Evolutionary conservation across 2,797 vertebrate genomes (phyloP).

Genomic region (Manis crassicaudata): DNA sequence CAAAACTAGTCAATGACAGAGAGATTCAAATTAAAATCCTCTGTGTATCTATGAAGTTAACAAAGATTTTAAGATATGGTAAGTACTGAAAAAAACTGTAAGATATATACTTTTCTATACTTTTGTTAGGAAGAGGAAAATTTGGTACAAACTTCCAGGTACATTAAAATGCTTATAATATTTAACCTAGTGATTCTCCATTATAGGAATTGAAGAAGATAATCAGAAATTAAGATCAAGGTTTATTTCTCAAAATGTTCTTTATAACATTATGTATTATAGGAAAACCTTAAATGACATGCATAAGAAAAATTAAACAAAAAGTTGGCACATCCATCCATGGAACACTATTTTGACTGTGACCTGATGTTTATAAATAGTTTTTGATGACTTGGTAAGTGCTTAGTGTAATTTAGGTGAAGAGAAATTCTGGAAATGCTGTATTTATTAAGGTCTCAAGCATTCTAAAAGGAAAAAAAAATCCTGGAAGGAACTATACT

Average conservation of each 20-base stretch:
- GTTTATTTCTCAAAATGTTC: neutral
- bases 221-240: conserved; percentile 24
- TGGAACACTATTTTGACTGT: neutral
- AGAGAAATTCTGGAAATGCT: neutral
- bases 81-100: neutral
- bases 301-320: neutral
- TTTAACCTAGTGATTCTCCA: neutral
- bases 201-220: conserved; percentile 1
- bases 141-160: neutral
- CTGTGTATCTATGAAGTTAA: neutral
- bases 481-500: neutral
- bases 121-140: neutral
- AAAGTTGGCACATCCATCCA: neutral
- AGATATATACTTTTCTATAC: neutral
- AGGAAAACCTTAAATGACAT: conserved; percentile 12
- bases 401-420: neutral
- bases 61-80: neutral
- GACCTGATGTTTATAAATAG: neutral
- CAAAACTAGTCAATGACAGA: neutral
- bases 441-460: neutral
- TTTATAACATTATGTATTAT: neutral
- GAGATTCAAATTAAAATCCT: neutral
- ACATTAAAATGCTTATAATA: neutral
- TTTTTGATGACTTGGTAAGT: neutral
- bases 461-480: neutral